These are phyloP conservation scores for Cepphus grylle DNA, from an alignment of 2,113 vertebrate genomes.

Conservation along the genomic window DNA sequence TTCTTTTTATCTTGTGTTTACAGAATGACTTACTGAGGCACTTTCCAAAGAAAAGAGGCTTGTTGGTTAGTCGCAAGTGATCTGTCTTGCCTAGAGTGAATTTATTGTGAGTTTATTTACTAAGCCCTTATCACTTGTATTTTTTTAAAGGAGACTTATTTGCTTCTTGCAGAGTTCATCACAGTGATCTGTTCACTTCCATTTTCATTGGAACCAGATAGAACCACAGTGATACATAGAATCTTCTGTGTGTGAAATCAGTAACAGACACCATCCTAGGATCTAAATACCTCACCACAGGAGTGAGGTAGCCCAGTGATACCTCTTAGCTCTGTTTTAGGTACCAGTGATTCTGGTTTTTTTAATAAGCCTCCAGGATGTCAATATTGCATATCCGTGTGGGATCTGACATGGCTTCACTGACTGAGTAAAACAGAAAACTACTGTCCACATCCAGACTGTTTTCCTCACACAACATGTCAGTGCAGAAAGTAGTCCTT, in stretches of 20 bases:
- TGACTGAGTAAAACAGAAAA: neutral
- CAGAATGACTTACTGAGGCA: neutral
- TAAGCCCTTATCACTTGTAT: neutral
- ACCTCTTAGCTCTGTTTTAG: neutral
- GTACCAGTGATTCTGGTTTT: neutral
- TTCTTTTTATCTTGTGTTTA: neutral
- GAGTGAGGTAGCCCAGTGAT: neutral
- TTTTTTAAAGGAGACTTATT: neutral
- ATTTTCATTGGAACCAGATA: neutral
- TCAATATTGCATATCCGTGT: rapidly evolving
- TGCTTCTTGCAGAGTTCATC: neutral
- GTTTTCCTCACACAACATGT: neutral
- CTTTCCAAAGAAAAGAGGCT: neutral
- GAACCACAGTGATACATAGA: neutral
- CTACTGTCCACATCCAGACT: neutral
- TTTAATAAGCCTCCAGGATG: neutral
- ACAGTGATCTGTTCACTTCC: neutral
- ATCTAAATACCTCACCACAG: neutral
- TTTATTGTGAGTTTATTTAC: neutral
- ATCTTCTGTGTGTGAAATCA: neutral
- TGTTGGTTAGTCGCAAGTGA: neutral
- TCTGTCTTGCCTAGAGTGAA: neutral
- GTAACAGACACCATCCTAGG: neutral
- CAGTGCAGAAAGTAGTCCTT: neutral
- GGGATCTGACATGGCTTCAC: neutral